Evolutionary conservation across 2,888 invertebrate species (phyloP), one percentile per base, ranked within the genome.

Genomic region (Phymatocera aterrima): DNA sequence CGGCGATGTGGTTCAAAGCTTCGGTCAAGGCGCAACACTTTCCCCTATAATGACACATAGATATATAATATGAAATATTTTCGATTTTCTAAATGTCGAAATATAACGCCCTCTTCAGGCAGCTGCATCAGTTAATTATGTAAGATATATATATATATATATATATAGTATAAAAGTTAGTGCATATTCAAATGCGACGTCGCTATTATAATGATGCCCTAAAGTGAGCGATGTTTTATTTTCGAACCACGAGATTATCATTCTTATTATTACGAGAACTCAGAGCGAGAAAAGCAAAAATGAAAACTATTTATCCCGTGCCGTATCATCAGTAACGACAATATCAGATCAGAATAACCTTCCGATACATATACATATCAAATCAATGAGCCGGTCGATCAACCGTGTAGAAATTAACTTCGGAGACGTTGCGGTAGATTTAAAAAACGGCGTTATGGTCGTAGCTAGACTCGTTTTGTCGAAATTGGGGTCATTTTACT

Each of bases 51-150:
- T 18, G 54, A 15, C 6, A 54, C 10, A 31, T 48, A 28, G 6
- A 60, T 60, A 75, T 57, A 40, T 57, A 57, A 40, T 75, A 46
- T 57, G n/a, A 40, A 75, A 75, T 75, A 75, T 75, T 60, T 40
- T 75, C 75, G 43, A 54, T 40, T 57, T 75, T 75, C 75, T 54
- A 54, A 57, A 28, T 75, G 34, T 75, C 57, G 75, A 75, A 34
- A 21, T 12, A 61, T n/a, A 40, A 57, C 54, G 75, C 75, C 75
- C 75, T 75, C 34, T 54, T 43, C 51, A 75, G 75, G 75, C 75
- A 75, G 75, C 75, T 75, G 75, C 54, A 65, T 10, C 28, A 40
- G 31, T 57, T 75, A 57, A 60, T 57, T 75, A 75, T 21, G 21
- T 51, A 46, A 5, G 46, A 24, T 40, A 12, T n/a, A n/a, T n/a